Evolutionary conservation across 1,140 invertebrate species (phyloP).

Genomic region (Aphis craccivora): DNA sequence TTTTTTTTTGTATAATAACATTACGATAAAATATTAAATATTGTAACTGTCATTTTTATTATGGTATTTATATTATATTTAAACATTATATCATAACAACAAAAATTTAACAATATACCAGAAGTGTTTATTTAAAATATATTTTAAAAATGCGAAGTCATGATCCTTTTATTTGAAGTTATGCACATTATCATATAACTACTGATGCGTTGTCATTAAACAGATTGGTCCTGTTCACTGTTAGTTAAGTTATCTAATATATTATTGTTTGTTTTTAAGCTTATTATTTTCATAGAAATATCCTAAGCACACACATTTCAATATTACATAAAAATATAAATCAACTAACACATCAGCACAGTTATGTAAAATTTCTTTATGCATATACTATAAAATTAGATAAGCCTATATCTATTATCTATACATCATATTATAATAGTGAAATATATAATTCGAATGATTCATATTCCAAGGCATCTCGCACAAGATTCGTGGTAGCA

Average conservation of each 20-base stretch:
- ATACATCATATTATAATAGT: background rate
- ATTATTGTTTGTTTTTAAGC: background rate
- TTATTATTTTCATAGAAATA: background rate
- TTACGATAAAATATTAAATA: background rate
- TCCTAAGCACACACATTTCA: background rate
- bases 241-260: constrained; percentile 19
- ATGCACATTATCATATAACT: background rate
- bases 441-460: background rate
- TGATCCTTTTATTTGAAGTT: constrained; percentile 26
- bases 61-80: background rate
- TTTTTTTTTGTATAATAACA: background rate
- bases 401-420: background rate
- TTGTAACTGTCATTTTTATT: background rate
- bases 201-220: background rate
- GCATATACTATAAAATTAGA: background rate
- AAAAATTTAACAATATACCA: constrained; percentile 7
- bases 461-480: background rate
- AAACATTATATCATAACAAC: background rate
- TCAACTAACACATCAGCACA: background rate
- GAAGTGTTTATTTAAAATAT: constrained; percentile 40
- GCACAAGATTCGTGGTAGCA: background rate
- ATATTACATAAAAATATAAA: background rate
- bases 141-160: background rate
- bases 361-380: background rate
- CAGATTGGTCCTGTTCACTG: background rate